These are phyloP conservation scores for Psix sp. DNA, from an alignment of 1,140 invertebrate genomes.

Conservation along the genomic window DNA sequence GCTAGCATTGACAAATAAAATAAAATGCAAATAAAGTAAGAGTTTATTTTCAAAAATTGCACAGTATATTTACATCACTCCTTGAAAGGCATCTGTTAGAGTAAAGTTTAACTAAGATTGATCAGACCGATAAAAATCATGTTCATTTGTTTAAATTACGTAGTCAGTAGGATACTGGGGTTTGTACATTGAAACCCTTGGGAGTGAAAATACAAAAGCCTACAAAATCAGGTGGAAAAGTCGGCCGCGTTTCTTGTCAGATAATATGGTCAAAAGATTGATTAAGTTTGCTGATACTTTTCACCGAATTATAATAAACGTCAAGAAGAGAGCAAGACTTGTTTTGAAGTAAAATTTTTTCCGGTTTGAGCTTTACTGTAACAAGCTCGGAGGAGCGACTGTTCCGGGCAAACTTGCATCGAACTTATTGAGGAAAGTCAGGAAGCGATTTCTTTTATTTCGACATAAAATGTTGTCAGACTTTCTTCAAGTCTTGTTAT, in stretches of 20 bases:
- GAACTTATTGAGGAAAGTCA: slow-evolving; percentile 55
- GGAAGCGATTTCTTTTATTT: slow-evolving; percentile 56
- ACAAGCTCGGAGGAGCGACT: slow-evolving; percentile 49
- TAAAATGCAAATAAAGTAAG: no score
- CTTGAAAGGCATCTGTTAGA: slow-evolving; percentile 21
- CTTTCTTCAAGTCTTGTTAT: slow-evolving; percentile 56
- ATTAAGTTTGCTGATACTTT: slow-evolving; percentile 52
- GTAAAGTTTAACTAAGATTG: slow-evolving; percentile 49
- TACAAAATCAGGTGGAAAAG: slow-evolving; percentile 40
- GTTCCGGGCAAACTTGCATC: slow-evolving; percentile 48
- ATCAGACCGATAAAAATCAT: slow-evolving; percentile 43
- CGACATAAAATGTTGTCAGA: slow-evolving; percentile 55
- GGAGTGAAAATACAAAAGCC: no score
- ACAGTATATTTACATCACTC: no score
- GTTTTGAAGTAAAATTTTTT: slow-evolving; percentile 56
- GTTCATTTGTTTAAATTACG: slow-evolving; percentile 53
- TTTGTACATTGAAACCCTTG: no score
- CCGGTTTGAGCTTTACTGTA: slow-evolving; percentile 43
- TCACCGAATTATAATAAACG: slow-evolving; percentile 55
- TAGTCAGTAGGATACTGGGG: no score
- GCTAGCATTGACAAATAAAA: no score
- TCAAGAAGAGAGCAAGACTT: slow-evolving; percentile 41
- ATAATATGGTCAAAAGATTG: slow-evolving; percentile 53
- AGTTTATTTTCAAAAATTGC: no score
- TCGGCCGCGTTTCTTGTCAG: slow-evolving; percentile 33